Conservation (phyloP, 2,113 vertebrate genomes). For the Bos indicus region DNA sequence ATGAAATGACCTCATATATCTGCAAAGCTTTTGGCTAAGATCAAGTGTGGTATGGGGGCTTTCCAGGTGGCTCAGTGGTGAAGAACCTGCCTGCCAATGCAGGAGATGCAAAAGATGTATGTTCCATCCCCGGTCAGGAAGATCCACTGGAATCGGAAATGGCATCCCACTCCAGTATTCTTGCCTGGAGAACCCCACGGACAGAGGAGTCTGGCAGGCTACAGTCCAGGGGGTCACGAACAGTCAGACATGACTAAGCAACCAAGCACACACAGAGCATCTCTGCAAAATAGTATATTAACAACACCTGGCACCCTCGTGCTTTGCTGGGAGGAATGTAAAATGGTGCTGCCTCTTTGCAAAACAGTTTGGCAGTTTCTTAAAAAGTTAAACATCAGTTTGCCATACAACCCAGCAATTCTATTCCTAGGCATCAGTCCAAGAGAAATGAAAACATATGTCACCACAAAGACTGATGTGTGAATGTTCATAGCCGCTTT, state of each 20-base stretch:
- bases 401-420: not conserved
- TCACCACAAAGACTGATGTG: not conserved
- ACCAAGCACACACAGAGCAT: not conserved
- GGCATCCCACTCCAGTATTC: not conserved
- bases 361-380: slow-evolving; percentile 7
- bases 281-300: not conserved
- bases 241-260: not conserved
- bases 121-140: not conserved
- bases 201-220: not conserved
- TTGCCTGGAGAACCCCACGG: not conserved
- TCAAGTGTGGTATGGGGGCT: not conserved
- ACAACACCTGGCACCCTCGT: not conserved
- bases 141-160: not conserved
- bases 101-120: not conserved
- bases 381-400: not conserved
- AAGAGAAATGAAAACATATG: not conserved
- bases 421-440: not conserved
- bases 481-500: not conserved
- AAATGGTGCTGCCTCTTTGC: not conserved
- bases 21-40: not conserved
- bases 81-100: not conserved
- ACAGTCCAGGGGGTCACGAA: not conserved
- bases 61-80: not conserved
- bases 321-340: not conserved
- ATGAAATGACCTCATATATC: not conserved